Base-by-base conservation (phyloP, 2,888 invertebrate species). In the Pogonocherus hispidulus region DNA sequence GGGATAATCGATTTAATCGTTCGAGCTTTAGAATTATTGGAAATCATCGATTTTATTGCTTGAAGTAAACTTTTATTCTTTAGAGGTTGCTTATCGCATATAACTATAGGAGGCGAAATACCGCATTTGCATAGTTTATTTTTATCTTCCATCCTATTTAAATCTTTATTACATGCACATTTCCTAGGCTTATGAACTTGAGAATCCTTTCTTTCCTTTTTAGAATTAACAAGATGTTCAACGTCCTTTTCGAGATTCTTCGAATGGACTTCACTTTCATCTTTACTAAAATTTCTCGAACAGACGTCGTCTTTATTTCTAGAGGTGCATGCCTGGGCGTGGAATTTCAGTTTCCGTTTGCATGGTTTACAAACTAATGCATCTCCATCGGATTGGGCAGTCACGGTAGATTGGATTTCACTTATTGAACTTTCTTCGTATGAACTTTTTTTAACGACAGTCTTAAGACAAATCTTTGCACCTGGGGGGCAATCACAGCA, bases 51-150 rank as follows among this genome's bases (percentile, higher is more conserved):
- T 46, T 60, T 66, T 9, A 66, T 47, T 2, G 52, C n/a, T 0
- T 35, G 5, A 2, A 59, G 35, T 3, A 66, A 22, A n/a, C 16
- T 65, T 19, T 14, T 49, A 20, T 47, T 46, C n/a, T 35, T 16
- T 44, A 67, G 49, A 5, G 71, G 67, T 22, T 35, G 46, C 54
- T 52, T 66, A 23, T 69, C 60, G 51, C 69, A 69, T 8, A 67
- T 57, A 11, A 69, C 44, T 37, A 67, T 67, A 11, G 69, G 56
- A 9, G 63, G 57, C 19, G 52, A 47, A 6, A 57, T 27, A 2
- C 54, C 19, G 44, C 70, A 67, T 16, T 62, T 65, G 49, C 62
- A 54, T 35, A 11, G 8, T 41, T 20, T 20, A 3, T 2, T 23
- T 32, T 52, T 23, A 27, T 5, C n/a, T 37, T 62, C 52, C 27